A percentile compares a stretch with the other conserved stretches of the same genome.
Evolutionary conservation across 1,140 invertebrate species (phyloP).

Genomic region (Drosophila chauvacae): DNA sequence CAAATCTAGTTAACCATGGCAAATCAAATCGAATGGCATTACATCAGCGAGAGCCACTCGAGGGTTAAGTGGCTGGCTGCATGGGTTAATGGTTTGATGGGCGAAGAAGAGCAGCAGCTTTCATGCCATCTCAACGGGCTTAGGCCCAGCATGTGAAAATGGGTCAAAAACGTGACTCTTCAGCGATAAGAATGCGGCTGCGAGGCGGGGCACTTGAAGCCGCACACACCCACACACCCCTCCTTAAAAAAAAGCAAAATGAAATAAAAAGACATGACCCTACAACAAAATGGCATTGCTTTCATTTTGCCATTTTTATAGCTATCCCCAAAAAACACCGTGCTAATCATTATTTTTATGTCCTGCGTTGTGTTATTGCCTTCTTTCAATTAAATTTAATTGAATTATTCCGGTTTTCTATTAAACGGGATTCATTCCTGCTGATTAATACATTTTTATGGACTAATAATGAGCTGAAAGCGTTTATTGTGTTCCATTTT

Average conservation of each 20-base stretch:
- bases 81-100: conserved; percentile 43
- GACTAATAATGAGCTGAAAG: background rate
- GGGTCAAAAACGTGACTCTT: conserved; percentile 57
- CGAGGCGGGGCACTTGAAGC: background rate
- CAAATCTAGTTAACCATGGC: conserved; percentile 51
- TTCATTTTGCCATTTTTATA: conserved; percentile 11
- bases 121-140: conserved; percentile 36
- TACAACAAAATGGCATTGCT: conserved; percentile 8
- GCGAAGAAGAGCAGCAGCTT: conserved; percentile 25
- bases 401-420: conserved; percentile 1
- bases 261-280: conserved; percentile 9
- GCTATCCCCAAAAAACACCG: background rate
- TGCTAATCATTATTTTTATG: conserved; percentile 15
- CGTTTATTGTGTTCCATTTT: background rate
- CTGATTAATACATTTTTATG: conserved; percentile 4
- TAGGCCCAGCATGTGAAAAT: conserved; percentile 43
- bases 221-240: background rate
- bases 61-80: conserved; percentile 50
- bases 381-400: conserved; percentile 7
- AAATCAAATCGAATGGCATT: conserved; percentile 57
- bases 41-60: conserved; percentile 55
- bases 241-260: conserved; percentile 9
- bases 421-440: conserved; percentile 1
- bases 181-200: conserved; percentile 23
- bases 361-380: background rate